These are phyloP conservation scores for Diachrysia chrysitis DNA, from an alignment of 2,888 invertebrate species.

Conservation along the genomic window DNA sequence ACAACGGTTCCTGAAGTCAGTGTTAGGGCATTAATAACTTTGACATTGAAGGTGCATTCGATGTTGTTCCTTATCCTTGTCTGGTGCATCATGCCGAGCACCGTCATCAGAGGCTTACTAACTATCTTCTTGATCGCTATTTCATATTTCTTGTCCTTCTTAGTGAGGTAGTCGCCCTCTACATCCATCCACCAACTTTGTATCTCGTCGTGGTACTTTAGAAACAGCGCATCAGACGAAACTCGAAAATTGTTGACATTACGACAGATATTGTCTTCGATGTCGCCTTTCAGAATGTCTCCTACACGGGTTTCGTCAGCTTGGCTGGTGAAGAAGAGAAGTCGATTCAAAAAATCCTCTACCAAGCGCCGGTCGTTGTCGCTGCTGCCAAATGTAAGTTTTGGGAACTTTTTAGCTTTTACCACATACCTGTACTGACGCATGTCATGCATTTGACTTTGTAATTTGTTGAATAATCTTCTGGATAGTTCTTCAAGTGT, in stretches of 20 bases:
- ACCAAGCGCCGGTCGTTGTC: slow-evolving; percentile 23
- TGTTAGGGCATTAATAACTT: not conserved
- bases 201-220: slow-evolving; percentile 43
- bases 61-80: slow-evolving; percentile 20
- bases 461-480: slow-evolving; percentile 13
- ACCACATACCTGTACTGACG: slow-evolving; percentile 31
- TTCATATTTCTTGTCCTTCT: slow-evolving; percentile 18
- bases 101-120: slow-evolving; percentile 24
- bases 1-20: slow-evolving; percentile 10
- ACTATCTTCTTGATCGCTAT: slow-evolving; percentile 27
- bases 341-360: slow-evolving; percentile 30
- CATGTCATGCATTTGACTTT: slow-evolving; percentile 19
- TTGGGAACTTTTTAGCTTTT: slow-evolving; percentile 42
- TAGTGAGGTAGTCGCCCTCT: slow-evolving; percentile 32
- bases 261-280: slow-evolving; percentile 14
- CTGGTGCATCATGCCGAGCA: slow-evolving; percentile 10
- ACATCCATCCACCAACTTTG: slow-evolving; percentile 45
- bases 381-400: slow-evolving; percentile 21
- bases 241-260: slow-evolving; percentile 16
- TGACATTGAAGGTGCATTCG: slow-evolving; percentile 15
- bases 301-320: slow-evolving; percentile 33
- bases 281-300: slow-evolving; percentile 25
- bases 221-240: slow-evolving; percentile 31
- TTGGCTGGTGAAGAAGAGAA: slow-evolving; percentile 48
- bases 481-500: slow-evolving; percentile 23